phyloP scores from a whole-genome alignment of 2,113 vertebrate genomes.

The Planiliza haematocheilus region DNA sequence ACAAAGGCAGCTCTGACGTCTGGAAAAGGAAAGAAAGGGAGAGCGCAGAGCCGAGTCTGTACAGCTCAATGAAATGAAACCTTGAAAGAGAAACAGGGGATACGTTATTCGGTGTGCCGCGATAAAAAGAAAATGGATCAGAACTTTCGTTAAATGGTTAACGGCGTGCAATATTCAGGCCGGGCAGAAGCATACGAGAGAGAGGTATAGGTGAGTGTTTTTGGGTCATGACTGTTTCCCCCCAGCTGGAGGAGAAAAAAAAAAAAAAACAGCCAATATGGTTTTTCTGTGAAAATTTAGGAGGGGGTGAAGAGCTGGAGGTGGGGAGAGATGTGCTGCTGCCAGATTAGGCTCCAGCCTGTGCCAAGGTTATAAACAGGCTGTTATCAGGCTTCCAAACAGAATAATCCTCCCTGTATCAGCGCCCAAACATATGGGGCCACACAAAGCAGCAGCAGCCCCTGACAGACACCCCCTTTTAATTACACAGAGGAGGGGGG shows the following conservation, averaged over 20 bases:
- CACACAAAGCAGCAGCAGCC: conserved; percentile 94
- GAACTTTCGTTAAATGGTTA: conserved; percentile 21
- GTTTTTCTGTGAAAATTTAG: conserved; percentile 67
- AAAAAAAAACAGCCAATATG: conserved; percentile 67
- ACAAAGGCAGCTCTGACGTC: conserved; percentile 67
- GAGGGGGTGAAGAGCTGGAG: conserved; percentile 23
- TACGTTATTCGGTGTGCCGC: neutral
- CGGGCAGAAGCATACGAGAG: conserved; percentile 12
- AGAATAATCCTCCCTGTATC: conserved; percentile 99
- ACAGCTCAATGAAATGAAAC: conserved; percentile 33
- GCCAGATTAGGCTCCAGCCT: conserved; percentile 96
- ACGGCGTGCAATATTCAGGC: conserved; percentile 16
- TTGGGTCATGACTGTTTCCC: conserved; percentile 57
- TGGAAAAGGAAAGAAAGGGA: conserved; percentile 83
- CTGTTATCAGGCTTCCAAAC: conserved; percentile 97
- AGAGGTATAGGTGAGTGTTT: conserved; percentile 51
- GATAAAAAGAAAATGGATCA: neutral
- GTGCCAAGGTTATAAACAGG: conserved; percentile 99
- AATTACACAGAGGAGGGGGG: conserved; percentile 93
- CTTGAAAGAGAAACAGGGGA: conserved; percentile 33
- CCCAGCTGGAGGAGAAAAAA: conserved; percentile 26
- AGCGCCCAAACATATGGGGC: conserved; percentile 98
- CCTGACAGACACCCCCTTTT: conserved; percentile 98
- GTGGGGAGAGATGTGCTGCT: conserved; percentile 91
- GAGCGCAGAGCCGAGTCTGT: conserved; percentile 33